phyloP scores from a whole-genome alignment of 2,113 vertebrate genomes.

The Gulo gulo region DNA sequence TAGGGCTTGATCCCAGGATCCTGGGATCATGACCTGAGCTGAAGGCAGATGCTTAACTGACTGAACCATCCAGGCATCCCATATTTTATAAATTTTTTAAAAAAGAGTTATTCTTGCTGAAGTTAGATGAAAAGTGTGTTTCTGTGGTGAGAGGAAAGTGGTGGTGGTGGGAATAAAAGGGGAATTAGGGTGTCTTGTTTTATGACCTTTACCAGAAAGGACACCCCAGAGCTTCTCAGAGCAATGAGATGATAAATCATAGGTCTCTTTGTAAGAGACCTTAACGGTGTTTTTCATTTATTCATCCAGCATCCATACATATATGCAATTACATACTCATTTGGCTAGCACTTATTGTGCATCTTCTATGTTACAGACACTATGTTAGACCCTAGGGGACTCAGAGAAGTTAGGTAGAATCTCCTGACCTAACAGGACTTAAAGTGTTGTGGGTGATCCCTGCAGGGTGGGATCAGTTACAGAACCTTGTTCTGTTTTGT shows the following conservation, averaged over 20 bases:
- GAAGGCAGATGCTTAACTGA: too few species aligned
- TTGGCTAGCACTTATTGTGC: background rate
- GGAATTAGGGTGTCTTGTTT: background rate
- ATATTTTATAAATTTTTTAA: conserved; percentile 31
- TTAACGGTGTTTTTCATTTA: background rate
- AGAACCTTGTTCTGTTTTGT: background rate
- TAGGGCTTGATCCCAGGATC: too few species aligned
- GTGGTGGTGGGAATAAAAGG: background rate
- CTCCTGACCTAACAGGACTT: background rate
- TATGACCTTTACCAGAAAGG: background rate
- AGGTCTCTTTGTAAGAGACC: background rate
- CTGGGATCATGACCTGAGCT: too few species aligned
- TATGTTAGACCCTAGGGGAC: background rate
- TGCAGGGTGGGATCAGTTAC: background rate
- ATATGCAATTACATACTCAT: background rate
- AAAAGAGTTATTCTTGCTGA: background rate
- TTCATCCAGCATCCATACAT: background rate
- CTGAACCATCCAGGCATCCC: too few species aligned
- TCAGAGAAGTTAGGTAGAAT: background rate
- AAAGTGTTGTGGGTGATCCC: background rate
- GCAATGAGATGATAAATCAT: background rate
- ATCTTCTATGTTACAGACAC: background rate
- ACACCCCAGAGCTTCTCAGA: background rate
- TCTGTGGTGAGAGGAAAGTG: background rate
- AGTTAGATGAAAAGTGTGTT: background rate